These are phyloP conservation scores for Pseudococcus jackbeardsleyi DNA, from an alignment of 2,888 invertebrate species.

Conservation along the genomic window DNA sequence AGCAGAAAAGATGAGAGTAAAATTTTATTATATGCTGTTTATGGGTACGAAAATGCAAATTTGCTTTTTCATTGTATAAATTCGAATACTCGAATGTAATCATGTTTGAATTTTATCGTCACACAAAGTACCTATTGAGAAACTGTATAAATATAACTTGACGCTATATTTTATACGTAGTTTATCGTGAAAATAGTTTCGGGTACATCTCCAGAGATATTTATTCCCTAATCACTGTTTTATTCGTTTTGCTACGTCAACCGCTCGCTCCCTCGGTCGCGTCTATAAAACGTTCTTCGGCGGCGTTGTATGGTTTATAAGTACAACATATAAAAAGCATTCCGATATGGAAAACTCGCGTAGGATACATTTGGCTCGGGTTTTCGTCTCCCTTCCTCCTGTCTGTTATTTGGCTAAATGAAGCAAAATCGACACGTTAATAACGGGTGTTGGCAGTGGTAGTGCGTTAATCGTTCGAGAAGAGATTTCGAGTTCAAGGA, in stretches of 20 bases:
- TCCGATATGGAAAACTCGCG: not conserved
- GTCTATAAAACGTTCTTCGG: not conserved
- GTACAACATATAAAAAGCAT: not conserved
- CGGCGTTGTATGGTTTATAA: not conserved
- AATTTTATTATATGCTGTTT: conserved; percentile 43
- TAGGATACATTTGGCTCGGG: not conserved
- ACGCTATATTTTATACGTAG: conserved; percentile 39
- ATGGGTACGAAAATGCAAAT: conserved; percentile 36
- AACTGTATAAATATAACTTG: conserved; percentile 45
- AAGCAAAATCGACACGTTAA: not conserved
- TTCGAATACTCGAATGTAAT: conserved; percentile 42
- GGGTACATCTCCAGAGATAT: conserved; percentile 35
- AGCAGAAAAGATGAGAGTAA: conserved; percentile 26
- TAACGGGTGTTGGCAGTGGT: not conserved
- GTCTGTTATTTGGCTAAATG: not conserved
- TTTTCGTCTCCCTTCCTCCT: not conserved
- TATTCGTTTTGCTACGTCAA: conserved; percentile 27
- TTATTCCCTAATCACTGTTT: conserved; percentile 45
- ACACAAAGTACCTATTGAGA: conserved; percentile 45
- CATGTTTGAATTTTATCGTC: conserved; percentile 45
- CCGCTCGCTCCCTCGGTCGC: not conserved
- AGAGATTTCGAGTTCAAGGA: not conserved
- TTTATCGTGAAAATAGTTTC: conserved; percentile 37
- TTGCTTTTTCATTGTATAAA: conserved; percentile 29
- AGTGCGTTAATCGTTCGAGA: conserved; percentile 6